A percentile compares a stretch with the other conserved stretches of the same genome.
phyloP scores from a whole-genome alignment of 2,113 vertebrate genomes.

The Solea solea region DNA sequence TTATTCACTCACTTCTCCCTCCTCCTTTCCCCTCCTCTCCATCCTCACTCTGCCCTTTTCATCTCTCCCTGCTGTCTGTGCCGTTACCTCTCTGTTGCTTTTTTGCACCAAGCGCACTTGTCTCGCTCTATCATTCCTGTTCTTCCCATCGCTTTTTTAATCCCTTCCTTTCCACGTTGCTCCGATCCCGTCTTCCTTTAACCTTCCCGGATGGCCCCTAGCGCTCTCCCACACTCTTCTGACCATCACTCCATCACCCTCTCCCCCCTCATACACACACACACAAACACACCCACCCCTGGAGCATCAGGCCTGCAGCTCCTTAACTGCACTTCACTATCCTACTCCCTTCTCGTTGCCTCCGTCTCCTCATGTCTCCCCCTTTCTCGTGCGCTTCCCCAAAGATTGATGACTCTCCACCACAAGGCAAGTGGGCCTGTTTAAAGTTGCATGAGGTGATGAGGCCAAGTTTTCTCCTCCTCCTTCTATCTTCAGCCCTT shows the following conservation, averaged over 20 bases:
- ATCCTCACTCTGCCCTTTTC: conserved; percentile 70
- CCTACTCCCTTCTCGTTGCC: conserved; percentile 55
- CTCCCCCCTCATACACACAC: background rate
- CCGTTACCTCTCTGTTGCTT: conserved; percentile 56
- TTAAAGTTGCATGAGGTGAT: conserved; percentile 85
- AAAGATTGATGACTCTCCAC: conserved; percentile 82
- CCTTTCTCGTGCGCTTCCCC: conserved; percentile 67
- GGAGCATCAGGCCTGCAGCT: conserved; percentile 50
- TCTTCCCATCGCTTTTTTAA: conserved; percentile 36
- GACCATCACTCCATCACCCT: conserved; percentile 46
- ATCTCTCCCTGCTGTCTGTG: conserved; percentile 56
- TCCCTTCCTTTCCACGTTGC: conserved; percentile 30
- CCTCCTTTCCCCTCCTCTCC: conserved; percentile 38
- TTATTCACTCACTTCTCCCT: conserved; percentile 71
- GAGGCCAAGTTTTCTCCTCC: conserved; percentile 65
- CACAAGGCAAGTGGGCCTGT: conserved; percentile 71
- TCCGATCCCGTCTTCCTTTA: conserved; percentile 10
- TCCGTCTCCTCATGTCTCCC: conserved; percentile 60
- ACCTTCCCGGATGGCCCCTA: conserved; percentile 29
- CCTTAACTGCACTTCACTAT: conserved; percentile 65
- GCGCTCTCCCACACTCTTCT: conserved; percentile 29
- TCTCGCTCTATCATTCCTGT: conserved; percentile 30
- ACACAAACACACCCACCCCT: background rate
- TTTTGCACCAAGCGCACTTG: conserved; percentile 45
- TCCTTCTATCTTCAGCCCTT: conserved; percentile 2